Evolutionary conservation across 2,888 invertebrate species (phyloP), one percentile per base, ranked within the genome.

Genomic region (Neocrepidodera transversa): DNA sequence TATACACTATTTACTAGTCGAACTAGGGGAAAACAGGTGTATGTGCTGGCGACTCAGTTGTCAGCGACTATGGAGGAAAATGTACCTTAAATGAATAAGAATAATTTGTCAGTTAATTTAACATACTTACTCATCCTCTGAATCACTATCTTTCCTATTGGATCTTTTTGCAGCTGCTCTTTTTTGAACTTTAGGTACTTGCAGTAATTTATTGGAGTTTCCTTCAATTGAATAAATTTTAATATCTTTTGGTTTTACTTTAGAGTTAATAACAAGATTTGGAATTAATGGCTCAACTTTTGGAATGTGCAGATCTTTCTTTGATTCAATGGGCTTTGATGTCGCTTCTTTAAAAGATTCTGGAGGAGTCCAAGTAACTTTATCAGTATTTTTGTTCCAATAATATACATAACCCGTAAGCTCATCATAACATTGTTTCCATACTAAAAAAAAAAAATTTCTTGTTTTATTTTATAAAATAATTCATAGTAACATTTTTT

Each of bases 341-440:
- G 56, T 51, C 28, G 23, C 13, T 17, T 43, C 16, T 62, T 68
- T 76, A 65, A 80, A 82, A 83, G 84, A 1, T 36, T 74, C 71
- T 7, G 87, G 87, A 68, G 83, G 81, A 61, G 85, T 84, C 87
- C 87, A 87, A 7, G 86, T 86, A 0, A 87, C 87, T 71, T 84
- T 83, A 72, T 87, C 85, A 1, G 86, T 85, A 65, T 82, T 79
- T 11, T 82, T 79, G 71, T 87, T 86, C 87, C 87, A 87, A 68
- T 86, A 87, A 73, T 87, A 87, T 1, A 84, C 80, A 72, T 84
- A 87, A 1, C 87, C 87, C 1, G 84, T 83, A 10, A 79, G 78
- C 68, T 85, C 82, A 71, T 87, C 87, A 64, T 80, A 81, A 69
- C 86, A 87, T 74, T 86, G 84, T 81, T 88, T 83, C 89, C 89